A percentile compares a stretch with the other conserved stretches of the same genome.
These are phyloP conservation scores for Siphamia tubifer DNA, from an alignment of 2,113 vertebrate genomes.

Conservation along the genomic window DNA sequence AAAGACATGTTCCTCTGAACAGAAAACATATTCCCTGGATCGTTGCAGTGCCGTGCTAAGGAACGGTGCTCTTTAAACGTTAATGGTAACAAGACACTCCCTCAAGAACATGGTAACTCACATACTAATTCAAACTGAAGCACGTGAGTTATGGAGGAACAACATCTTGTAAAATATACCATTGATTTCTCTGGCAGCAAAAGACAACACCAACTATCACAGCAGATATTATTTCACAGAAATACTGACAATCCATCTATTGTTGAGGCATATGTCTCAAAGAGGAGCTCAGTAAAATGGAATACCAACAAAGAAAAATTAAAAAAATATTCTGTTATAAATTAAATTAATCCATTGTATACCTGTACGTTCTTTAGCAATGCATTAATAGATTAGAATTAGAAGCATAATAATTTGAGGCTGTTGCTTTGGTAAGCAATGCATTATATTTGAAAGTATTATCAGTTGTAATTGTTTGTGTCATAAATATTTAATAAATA, in stretches of 20 bases:
- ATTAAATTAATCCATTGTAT: too few species aligned
- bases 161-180: conserved; percentile 37
- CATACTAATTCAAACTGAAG: conserved; percentile 67
- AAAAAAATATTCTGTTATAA: too few species aligned
- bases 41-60: conserved; percentile 20
- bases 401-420: too few species aligned
- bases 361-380: too few species aligned
- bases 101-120: conserved; percentile 64
- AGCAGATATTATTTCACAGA: conserved; percentile 28
- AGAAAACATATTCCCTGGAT: conserved; percentile 51
- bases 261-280: neutral
- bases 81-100: conserved; percentile 67
- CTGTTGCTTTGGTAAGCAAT: too few species aligned
- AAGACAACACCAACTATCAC: conserved; percentile 35
- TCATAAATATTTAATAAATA: too few species aligned
- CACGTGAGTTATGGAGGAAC: conserved; percentile 37
- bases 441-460: too few species aligned
- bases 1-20: conserved; percentile 50
- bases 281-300: conserved; percentile 2
- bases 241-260: conserved; percentile 8
- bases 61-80: conserved; percentile 27
- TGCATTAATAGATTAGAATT: too few species aligned
- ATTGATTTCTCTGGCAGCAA: conserved; percentile 59
- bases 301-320: too few species aligned
- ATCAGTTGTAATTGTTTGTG: too few species aligned